Base-by-base conservation (phyloP, 2,888 invertebrate genomes). In the Aporophyla nigra region DNA sequence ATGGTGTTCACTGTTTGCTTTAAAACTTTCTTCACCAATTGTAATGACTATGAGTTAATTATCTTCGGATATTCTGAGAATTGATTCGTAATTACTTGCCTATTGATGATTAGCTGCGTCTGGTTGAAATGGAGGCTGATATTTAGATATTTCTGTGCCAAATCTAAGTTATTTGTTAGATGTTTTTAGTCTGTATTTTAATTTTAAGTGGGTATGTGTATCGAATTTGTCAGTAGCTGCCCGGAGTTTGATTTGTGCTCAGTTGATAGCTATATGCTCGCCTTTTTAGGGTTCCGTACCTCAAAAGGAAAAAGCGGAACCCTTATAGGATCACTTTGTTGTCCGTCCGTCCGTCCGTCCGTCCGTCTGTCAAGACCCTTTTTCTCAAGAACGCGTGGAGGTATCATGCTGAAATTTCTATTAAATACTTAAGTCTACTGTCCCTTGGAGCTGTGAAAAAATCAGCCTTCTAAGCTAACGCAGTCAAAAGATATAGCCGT, bases 21-120 rank as follows among this genome's bases (percentile, higher is more conserved):
- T 33, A 24, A 49, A 82, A 80, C 81, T 81, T 81, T 81, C 81
- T 81, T 81, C 7, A 51, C 21, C 19, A 71, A 61, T 46, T 43
- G 21, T 49, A 56, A 75, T 58, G 53, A 24, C 16, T 53, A 19
- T 24, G 16, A 63, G 53, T 82, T 71, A 63, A 68, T 80, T 58
- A 76, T 3, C 4, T 54, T 24, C 49, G 59, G 65, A 43, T 14
- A 46, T 74, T 63, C n/a, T 53, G 24, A 19, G 54, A 10, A 63
- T 68, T 56, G 51, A 74, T 79, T 58, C 67, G 46, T 33, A 53
- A 78, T 76, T 14, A 24, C 3, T 7, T 24, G 10, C 6, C 12
- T 43, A 49, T 65, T 65, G 53, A 65, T 65, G 19, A 40, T 58
- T n/a, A 4, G 19, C 63, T 10, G 27, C 63, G 24, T 19, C 53